Evolutionary conservation across 2,113 vertebrate genomes (phyloP), one percentile per base, ranked within the genome.

Genomic region (Apteryx mantelli): DNA sequence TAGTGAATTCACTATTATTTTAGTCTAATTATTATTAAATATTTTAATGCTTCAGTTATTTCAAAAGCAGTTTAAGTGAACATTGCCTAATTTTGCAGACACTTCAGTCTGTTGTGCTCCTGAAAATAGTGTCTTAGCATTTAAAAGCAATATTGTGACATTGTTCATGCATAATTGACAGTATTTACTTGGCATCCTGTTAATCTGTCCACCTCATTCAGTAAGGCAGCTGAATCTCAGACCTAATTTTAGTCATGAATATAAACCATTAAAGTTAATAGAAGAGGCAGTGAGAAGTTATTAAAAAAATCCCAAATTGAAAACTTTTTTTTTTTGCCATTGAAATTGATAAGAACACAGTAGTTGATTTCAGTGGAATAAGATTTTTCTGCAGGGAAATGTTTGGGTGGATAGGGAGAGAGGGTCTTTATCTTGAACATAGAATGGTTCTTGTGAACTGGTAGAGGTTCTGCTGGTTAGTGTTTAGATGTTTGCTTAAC

Each of bases 1-100:
- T 89, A 58, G 36, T 79, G 82, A 50, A 83, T 86, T 91, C 25
- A 40, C 96, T 96, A 93, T 95, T 93, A 79, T 50, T 96, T 92
- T 50, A 46, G 53, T 87, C 44, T 92, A 89, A 93, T 93, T 88
- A 56, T 88, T 95, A 48, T 88, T 82, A 92, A 80, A 87, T 79
- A 94, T 89, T 85, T 80, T 77, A 46, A 86, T 93, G 76, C 46
- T 71, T 92, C 58, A 28, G 2, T 94, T 95, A 55, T 93, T 90
- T 93, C 30, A 64, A 88, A 88, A 66, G 34, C 65, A 53, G 30
- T 69, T 95, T 66, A 82, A 93, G 77, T 60, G 0, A 95, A 22
- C 7, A 15, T 82, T 63, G 52, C 66, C 40, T 95, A 74, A 53
- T 30, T 92, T 96, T 80, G 61, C 50, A 82, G 50, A 63, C 93